phyloP scores from a whole-genome alignment of 1,140 invertebrate genomes.

The Leguminivora glycinivorella region DNA sequence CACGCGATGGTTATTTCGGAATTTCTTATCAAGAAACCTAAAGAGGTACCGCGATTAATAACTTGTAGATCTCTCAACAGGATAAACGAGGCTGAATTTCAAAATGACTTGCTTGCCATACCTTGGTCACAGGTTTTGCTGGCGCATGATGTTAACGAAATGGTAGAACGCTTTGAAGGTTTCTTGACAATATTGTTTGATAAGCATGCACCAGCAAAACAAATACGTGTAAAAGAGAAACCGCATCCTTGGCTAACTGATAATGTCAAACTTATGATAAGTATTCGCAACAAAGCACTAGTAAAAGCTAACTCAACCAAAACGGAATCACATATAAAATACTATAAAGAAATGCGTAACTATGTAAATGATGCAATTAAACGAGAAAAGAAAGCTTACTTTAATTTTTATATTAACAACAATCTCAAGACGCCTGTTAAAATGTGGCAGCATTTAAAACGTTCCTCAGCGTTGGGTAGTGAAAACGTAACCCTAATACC shows the following conservation, averaged over 20 bases:
- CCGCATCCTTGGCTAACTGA: conserved; percentile 42
- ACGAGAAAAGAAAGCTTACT: conserved; percentile 39
- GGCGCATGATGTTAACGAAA: conserved; percentile 30
- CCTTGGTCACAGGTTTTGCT: conserved; percentile 31
- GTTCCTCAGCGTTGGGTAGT: not conserved
- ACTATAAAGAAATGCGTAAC: conserved; percentile 35
- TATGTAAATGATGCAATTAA: conserved; percentile 29
- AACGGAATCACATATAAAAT: conserved; percentile 32
- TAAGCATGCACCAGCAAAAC: conserved; percentile 37
- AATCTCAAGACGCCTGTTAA: conserved; percentile 34
- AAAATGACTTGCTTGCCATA: conserved; percentile 28
- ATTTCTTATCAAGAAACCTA: conserved; percentile 36
- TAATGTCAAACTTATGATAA: conserved; percentile 39
- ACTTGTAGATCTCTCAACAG: not conserved
- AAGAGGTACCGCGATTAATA: not conserved
- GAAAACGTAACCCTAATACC: not conserved
- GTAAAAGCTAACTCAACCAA: conserved; percentile 30
- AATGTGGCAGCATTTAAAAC: conserved; percentile 38
- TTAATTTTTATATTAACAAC: conserved; percentile 34
- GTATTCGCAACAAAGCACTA: conserved; percentile 36
- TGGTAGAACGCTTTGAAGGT: conserved; percentile 37
- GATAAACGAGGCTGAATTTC: conserved; percentile 31
- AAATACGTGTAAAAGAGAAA: conserved; percentile 30
- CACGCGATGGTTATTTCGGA: conserved; percentile 36
- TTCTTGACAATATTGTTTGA: conserved; percentile 35